Conservation (phyloP, 2,888 invertebrate genomes). For the Zygothrica quintamaculata region DNA sequence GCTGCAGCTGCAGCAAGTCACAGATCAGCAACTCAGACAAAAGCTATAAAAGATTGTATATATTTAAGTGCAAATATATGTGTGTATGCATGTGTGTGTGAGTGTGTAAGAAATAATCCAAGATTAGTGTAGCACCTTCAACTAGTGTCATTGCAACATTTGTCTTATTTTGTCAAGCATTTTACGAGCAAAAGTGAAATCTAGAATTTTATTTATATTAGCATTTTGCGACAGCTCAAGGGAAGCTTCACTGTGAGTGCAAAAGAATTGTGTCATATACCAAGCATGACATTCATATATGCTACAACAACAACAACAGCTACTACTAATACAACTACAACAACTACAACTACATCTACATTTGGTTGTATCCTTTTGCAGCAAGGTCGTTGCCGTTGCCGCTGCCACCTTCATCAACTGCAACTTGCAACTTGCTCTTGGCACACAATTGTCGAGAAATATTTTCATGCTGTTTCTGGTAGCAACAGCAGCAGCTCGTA, state of each 20-base stretch:
- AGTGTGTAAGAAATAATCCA: neutral
- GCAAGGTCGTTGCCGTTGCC: conserved; percentile 47
- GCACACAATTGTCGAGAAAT: conserved; percentile 60
- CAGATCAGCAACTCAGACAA: too few relatives aligned
- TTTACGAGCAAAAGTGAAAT: neutral
- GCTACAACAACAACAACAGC: too few relatives aligned
- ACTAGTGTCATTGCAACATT: neutral
- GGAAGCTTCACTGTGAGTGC: conserved; percentile 19
- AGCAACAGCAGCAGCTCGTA: conserved; percentile 23
- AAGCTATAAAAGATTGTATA: too few relatives aligned
- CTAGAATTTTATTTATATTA: neutral
- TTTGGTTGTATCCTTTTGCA: conserved; percentile 17
- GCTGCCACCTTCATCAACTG: conserved; percentile 42
- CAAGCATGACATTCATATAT: too few relatives aligned
- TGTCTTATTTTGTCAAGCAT: neutral
- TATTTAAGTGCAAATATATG: too few relatives aligned
- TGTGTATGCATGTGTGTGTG: neutral
- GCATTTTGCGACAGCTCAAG: neutral
- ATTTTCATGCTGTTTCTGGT: conserved; percentile 39
- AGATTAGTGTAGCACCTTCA: neutral
- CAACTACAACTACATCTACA: too few relatives aligned
- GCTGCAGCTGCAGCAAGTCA: too few relatives aligned
- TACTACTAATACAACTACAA: too few relatives aligned
- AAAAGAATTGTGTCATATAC: conserved; percentile 24
- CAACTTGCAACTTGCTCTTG: conserved; percentile 51